Percentiles rank a stretch among this genome's conserved stretches.
Conservation (phyloP, 2,888 invertebrate species). For the Penaeus monodon region DNA sequence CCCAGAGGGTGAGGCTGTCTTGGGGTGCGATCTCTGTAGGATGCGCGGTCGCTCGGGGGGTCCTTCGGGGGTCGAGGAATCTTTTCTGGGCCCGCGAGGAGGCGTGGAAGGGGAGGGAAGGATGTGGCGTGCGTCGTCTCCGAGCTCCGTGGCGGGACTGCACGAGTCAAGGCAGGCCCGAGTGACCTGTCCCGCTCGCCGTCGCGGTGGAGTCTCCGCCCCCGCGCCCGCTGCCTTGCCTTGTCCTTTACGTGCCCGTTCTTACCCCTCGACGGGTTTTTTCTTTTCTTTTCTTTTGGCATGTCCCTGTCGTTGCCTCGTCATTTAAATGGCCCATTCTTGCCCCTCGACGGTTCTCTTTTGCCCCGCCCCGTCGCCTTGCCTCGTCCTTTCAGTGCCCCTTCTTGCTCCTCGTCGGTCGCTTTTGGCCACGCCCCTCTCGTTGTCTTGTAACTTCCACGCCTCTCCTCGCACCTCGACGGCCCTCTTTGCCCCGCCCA, state of each 20-base stretch:
- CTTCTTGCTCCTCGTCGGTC: background rate
- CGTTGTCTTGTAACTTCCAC: background rate
- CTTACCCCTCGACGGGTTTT: too few relatives aligned
- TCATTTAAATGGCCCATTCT: background rate
- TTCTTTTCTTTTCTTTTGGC: background rate
- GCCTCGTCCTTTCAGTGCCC: background rate
- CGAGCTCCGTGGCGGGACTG: background rate
- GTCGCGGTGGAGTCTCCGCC: background rate
- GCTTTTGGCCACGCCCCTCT: background rate
- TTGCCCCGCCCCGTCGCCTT: background rate
- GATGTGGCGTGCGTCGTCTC: too few relatives aligned
- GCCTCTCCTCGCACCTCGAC: background rate
- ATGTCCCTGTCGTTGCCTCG: background rate
- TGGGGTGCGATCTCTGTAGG: background rate
- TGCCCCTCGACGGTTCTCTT: background rate
- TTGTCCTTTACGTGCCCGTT: background rate
- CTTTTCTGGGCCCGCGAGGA: background rate
- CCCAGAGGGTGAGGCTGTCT: too few relatives aligned
- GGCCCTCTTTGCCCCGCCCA: too few relatives aligned
- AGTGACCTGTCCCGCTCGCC: background rate
- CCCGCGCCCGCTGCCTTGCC: background rate
- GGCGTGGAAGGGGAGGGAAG: background rate
- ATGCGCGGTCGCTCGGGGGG: background rate
- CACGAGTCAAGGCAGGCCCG: background rate
- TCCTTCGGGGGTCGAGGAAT: background rate